phyloP scores from a whole-genome alignment of 2,113 vertebrate species.

The Neopipo cinnamomea region DNA sequence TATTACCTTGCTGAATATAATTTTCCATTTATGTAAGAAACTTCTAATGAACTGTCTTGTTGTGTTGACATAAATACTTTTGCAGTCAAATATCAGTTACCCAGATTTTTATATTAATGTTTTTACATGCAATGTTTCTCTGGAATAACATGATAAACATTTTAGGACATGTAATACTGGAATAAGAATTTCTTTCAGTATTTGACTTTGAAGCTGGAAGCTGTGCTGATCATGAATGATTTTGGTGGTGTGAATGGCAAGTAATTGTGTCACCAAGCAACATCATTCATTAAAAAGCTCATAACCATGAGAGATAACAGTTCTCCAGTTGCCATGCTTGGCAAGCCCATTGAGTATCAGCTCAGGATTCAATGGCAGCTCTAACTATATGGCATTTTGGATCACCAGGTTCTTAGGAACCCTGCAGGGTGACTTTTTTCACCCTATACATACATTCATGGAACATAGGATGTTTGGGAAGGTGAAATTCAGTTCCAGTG shows the following conservation, averaged over 20 bases:
- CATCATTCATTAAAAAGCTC: not conserved
- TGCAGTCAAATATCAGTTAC: not conserved
- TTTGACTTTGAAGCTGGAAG: not conserved
- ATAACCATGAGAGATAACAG: not conserved
- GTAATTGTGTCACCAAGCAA: not conserved
- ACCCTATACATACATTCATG: fast-evolving
- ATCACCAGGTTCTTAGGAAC: not conserved
- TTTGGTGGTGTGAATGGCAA: not conserved
- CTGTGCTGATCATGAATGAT: not conserved
- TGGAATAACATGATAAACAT: not conserved
- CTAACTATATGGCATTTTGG: not conserved
- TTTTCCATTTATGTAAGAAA: not conserved
- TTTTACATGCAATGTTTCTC: not conserved
- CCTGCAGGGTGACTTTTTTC: not conserved
- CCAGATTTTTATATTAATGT: not conserved
- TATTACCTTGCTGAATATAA: not conserved
- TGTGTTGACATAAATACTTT: not conserved
- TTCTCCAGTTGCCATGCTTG: not conserved
- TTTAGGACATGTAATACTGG: not conserved
- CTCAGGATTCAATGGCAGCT: not conserved
- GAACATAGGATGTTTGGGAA: not conserved
- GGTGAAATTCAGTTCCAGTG: not conserved
- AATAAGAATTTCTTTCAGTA: not conserved
- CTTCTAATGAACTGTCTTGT: not conserved
- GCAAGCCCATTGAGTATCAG: fast-evolving